Conservation (phyloP, 1,140 invertebrate genomes). For the Bemisia tabaci region DNA sequence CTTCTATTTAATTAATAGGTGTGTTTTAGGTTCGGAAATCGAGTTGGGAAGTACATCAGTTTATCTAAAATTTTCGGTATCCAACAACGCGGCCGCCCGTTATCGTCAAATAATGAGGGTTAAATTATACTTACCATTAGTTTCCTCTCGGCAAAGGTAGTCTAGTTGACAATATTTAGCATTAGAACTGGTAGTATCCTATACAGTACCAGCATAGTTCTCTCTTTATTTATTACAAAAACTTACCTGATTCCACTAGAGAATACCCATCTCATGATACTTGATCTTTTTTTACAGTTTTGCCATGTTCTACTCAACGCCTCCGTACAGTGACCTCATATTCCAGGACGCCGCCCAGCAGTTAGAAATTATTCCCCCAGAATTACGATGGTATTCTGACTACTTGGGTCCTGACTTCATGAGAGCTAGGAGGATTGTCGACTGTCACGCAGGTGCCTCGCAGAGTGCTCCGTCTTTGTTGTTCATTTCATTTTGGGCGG, state of each 20-base stretch:
- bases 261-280: no score
- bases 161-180: no score
- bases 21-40: no score
- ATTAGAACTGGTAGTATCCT: not conserved
- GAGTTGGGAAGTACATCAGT: no score
- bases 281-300: slow-evolving; percentile 55
- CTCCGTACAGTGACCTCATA: slow-evolving; percentile 72
- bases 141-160: no score
- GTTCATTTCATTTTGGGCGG: not conserved
- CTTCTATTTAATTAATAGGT: no score
- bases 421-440: slow-evolving; percentile 57
- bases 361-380: slow-evolving; percentile 48
- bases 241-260: no score
- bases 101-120: no score
- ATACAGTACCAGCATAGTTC: not conserved
- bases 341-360: slow-evolving; percentile 85
- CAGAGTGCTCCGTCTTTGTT: not conserved
- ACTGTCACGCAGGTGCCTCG: slow-evolving; percentile 49
- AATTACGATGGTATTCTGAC: slow-evolving; percentile 44
- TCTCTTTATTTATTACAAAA: slow-evolving; percentile 6
- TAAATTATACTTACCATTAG: no score
- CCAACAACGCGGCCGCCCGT: no score
- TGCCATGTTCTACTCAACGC: slow-evolving; percentile 72
- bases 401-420: slow-evolving; percentile 64
- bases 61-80: no score